Evolutionary conservation across 2,797 vertebrate genomes (phyloP), one percentile per base, ranked within the genome.

Genomic region (Moxostoma hubbsi): DNA sequence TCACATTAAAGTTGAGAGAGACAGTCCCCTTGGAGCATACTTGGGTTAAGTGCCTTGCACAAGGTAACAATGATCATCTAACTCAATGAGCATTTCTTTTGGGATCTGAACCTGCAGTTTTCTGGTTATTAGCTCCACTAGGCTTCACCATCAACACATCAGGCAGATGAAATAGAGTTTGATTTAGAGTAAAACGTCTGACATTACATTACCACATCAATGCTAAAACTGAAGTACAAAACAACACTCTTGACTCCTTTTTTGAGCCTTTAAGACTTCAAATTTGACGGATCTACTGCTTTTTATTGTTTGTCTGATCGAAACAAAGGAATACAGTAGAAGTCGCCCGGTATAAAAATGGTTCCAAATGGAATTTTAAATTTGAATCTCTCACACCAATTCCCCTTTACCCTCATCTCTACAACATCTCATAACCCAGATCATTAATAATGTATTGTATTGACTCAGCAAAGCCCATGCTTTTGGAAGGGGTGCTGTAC

Each of bases 371-470:
- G 36, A 36, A 36, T 36, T 36, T 36, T 36, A 36, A 36, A 4
- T 36, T 36, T 36, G 36, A 3, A 5, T 54, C 51, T 63, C 57
- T n/a, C 51, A 55, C 50, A 2, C 49, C 54, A 50, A 83, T 82
- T 58, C 64, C 75, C 58, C 57, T 68, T 73, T 69, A 68, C 63
- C 69, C 66, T 74, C 13, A 61, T 15, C 69, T 82, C 58, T 61
- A 79, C 63, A 78, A 57, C 36, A 65, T 84, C 81, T 84, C 81
- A 81, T 83, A 87, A 82, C 81, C 88, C 81, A 77, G 68, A 63
- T 82, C 85, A 90, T 89, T 87, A 92, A 92, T 91, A 90, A 91
- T 87, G 84, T 74, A 90, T 69, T 79, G 82, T 88, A 92, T 93
- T 92, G 92, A 93, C 89, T 93, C 91, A 92, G 91, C 81, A 86